phyloP scores from a whole-genome alignment of 92 coral and sea anemone species.

The Phenganax stokvisi region DNA sequence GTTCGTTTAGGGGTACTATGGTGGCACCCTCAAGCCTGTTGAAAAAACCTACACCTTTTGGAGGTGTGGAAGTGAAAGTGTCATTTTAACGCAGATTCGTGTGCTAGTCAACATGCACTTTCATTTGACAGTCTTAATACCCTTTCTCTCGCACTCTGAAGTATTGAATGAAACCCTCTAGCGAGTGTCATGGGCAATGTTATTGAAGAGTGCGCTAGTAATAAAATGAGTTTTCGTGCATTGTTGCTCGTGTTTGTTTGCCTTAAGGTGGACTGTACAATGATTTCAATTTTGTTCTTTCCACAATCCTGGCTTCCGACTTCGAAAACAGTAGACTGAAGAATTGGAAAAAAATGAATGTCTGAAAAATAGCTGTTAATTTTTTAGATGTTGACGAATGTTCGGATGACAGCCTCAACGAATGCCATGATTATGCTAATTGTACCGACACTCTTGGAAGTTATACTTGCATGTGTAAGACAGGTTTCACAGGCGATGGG shows the following conservation, averaged over 20 bases:
- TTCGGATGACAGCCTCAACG: not conserved
- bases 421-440: conserved; percentile 2
- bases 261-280: too few relatives aligned
- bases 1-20: not conserved
- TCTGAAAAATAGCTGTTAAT: not conserved
- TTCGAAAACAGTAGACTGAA: not conserved
- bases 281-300: too few relatives aligned
- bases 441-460: conserved; percentile 13
- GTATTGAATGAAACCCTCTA: too few relatives aligned
- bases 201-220: too few relatives aligned
- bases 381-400: conserved; percentile 25
- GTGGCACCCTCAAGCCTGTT: not conserved
- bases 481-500: conserved; percentile 16
- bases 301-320: not conserved
- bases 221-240: too few relatives aligned
- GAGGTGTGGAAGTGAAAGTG: not conserved
- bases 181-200: too few relatives aligned
- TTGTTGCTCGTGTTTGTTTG: too few relatives aligned
- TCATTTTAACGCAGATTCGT: too few relatives aligned
- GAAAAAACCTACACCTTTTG: not conserved
- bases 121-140: too few relatives aligned
- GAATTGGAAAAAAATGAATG: not conserved
- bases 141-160: too few relatives aligned
- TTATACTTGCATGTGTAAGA: not conserved
- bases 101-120: too few relatives aligned